Evolutionary conservation across 2,797 vertebrate genomes (phyloP).

Genomic region (Cheirogaleus major): DNA sequence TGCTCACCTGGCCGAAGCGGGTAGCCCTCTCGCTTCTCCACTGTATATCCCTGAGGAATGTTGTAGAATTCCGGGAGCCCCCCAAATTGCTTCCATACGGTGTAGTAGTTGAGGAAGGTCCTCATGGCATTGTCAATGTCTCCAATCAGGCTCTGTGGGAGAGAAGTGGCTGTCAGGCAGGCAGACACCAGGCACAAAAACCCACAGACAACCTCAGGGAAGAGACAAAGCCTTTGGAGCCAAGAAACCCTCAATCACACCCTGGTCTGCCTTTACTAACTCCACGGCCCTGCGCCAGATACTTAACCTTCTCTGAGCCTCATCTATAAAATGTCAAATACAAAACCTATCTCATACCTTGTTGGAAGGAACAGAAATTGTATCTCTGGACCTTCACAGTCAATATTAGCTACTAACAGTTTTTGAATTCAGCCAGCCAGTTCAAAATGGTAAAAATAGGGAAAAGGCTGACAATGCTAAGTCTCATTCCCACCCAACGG

Average conservation of each 20-base stretch:
- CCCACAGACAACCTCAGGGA: background rate
- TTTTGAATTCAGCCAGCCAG: background rate
- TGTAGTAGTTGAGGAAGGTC: slow-evolving; percentile 98
- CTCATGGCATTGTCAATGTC: slow-evolving; percentile 94
- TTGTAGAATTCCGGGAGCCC: slow-evolving; percentile 98
- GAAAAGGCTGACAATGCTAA: background rate
- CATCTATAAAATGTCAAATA: background rate
- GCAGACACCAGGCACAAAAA: slow-evolving; percentile 18
- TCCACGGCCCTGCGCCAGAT: background rate
- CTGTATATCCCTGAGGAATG: slow-evolving; percentile 97
- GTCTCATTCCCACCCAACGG: background rate
- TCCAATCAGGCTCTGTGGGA: slow-evolving; percentile 92
- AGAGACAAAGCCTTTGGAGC: background rate
- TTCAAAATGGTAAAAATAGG: background rate
- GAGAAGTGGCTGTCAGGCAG: background rate
- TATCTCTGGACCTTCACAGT: background rate
- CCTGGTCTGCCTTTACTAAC: background rate
- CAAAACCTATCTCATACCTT: background rate
- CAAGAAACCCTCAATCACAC: background rate
- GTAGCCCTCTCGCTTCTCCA: slow-evolving; percentile 98
- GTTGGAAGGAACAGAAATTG: background rate
- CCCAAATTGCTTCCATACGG: slow-evolving; percentile 98
- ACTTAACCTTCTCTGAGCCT: background rate
- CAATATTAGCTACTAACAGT: background rate
- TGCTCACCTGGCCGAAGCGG: slow-evolving; percentile 94